These are phyloP conservation scores for Leptatherina wallacei DNA, from an alignment of 2,797 vertebrate species.

Conservation along the genomic window DNA sequence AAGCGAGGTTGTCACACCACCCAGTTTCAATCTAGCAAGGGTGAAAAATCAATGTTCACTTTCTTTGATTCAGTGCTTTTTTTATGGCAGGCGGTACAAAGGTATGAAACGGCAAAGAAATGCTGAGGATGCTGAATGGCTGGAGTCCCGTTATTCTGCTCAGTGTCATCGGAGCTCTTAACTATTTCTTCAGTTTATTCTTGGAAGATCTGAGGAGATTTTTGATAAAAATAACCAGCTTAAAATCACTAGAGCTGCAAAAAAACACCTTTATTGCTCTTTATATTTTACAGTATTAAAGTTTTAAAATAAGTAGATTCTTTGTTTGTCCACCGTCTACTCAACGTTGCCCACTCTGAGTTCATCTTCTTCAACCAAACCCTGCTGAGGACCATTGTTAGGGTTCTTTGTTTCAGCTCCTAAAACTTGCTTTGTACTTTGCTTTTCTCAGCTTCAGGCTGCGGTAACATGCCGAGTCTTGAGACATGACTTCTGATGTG, in stretches of 20 bases:
- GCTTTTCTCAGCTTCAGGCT: slow-evolving; percentile 17
- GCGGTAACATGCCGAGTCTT: slow-evolving; percentile 2
- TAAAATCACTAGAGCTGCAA: neutral
- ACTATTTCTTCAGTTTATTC: slow-evolving; percentile 26
- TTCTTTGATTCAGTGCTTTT: slow-evolving; percentile 39
- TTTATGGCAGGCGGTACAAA: slow-evolving; percentile 27
- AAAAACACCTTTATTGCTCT: neutral
- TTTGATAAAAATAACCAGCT: neutral
- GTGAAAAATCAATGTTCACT: slow-evolving; percentile 55
- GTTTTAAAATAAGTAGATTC: too few species aligned
- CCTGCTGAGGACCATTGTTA: neutral
- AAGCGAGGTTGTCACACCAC: neutral
- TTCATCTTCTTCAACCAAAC: slow-evolving; percentile 4
- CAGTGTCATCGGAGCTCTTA: neutral
- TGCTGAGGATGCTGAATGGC: neutral
- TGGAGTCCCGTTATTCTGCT: slow-evolving; percentile 7
- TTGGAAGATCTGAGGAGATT: neutral
- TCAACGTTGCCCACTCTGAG: neutral
- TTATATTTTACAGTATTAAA: neutral
- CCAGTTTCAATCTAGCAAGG: slow-evolving; percentile 6
- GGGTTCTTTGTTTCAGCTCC: neutral
- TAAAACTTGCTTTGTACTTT: slow-evolving; percentile 12
- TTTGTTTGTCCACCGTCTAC: neutral
- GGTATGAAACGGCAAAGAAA: neutral
- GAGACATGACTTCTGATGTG: slow-evolving; percentile 21